These are phyloP conservation scores for Okamejei kenojei DNA, from an alignment of 2,797 vertebrate genomes.

Conservation along the genomic window DNA sequence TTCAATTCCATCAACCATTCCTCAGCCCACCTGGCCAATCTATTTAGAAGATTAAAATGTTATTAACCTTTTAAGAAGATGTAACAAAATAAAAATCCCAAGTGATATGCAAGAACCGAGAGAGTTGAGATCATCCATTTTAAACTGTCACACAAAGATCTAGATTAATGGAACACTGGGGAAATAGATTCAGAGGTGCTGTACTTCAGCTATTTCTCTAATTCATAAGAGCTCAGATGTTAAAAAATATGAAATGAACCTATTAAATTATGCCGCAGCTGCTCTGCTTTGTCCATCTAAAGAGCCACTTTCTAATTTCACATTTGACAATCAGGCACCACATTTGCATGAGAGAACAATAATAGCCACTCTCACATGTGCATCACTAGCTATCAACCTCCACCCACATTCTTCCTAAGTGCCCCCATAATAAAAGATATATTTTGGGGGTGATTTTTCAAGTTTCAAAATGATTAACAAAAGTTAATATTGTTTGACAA, in stretches of 20 bases:
- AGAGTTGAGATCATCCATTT: not conserved
- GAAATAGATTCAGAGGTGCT: not conserved
- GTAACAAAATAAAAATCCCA: not conserved
- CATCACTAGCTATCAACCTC: not conserved
- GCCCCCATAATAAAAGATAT: not conserved
- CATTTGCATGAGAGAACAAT: not conserved
- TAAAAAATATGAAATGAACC: not conserved
- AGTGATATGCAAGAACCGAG: not conserved
- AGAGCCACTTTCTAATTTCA: not conserved
- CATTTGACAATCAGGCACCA: not conserved
- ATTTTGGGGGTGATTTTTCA: not conserved
- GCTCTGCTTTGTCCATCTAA: not conserved
- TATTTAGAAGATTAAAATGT: too few species aligned
- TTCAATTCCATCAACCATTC: too few species aligned
- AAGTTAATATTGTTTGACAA: slow-evolving; percentile 19
- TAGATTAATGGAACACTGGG: not conserved
- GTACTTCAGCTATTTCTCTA: not conserved
- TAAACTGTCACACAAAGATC: too few species aligned
- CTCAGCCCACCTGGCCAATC: not conserved
- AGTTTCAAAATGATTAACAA: slow-evolving; percentile 14
- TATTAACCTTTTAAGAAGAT: not conserved
- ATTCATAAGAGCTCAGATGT: not conserved
- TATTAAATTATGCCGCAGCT: not conserved
- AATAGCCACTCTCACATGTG: not conserved
- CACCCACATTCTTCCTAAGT: slow-evolving; percentile 13